Base-by-base conservation (phyloP, 2,888 invertebrate species). In the Plemyria rubiginata region DNA sequence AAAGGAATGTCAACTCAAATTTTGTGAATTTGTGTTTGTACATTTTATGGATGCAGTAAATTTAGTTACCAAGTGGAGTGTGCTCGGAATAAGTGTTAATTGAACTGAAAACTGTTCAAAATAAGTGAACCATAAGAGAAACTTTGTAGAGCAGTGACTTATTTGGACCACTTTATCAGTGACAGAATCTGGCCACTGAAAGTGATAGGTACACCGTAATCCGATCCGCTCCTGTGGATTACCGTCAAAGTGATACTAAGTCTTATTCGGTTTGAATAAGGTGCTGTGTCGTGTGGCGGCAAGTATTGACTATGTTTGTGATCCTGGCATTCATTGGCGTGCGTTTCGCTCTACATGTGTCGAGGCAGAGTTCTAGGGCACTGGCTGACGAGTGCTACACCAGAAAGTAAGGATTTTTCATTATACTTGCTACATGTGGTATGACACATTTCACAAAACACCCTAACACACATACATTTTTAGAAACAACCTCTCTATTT, bases 301-400 rank as follows among this genome's bases (percentile, higher is more conserved):
- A 58, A 54, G 48, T 48, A 52, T 55, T 70, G 75, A 88, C 82
- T 83, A 91, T 92, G 92, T 85, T 92, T 74, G 91, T 91, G 83
- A 90, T 92, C 67, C 76, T 92, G 60, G 92, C 91, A 15, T 92
- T 90, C 66, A 89, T 90, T 65, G 92, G 92, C 36, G 91, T 92
- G 16, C 80, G 92, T 56, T 92, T 91, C 70, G 89, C 86, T 54
- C 81, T 92, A 62, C 86, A 92, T 85, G 88, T 92, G 84, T 92
- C 92, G 68, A 75, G 90, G 78, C 92, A 92, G 73, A 92, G 88
- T 73, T 87, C 84, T 40, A 77, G 89, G 43, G 89, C 90, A 43
- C 83, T 92, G 71, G 92, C 92, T 36, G 85, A 92, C 72, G 92
- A 92, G 81, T 92, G 92, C 77, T 92, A 92, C 78, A 92, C 91